Evolutionary conservation across 2,797 vertebrate genomes (phyloP).

Genomic region (Triplophysa yarkandensis): DNA sequence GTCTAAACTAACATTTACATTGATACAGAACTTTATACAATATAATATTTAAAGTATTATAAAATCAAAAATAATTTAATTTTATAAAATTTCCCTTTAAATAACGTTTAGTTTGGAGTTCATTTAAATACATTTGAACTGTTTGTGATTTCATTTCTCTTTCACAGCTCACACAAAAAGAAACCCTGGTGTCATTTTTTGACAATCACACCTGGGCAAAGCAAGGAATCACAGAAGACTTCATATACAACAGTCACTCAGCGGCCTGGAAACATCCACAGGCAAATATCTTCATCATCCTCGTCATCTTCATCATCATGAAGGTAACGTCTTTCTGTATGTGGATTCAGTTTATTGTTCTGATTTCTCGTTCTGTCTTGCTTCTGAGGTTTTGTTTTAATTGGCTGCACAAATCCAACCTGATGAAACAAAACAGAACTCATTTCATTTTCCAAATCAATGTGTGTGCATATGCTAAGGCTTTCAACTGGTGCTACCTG

Average conservation of each 20-base stretch:
- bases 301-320: constrained; percentile 92
- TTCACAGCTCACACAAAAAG: constrained; percentile 90
- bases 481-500: constrained; percentile 57
- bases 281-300: constrained; percentile 89
- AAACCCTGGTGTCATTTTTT: constrained; percentile 88
- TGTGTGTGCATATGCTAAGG: neutral
- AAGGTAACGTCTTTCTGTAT: no score
- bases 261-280: constrained; percentile 89
- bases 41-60: no score
- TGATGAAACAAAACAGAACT: no score
- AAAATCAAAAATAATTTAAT: no score
- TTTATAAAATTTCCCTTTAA: no score
- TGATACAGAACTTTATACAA: no score
- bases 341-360: no score
- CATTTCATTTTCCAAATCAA: neutral
- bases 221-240: constrained; percentile 84
- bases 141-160: neutral
- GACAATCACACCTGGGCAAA: constrained; percentile 95
- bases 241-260: constrained; percentile 81
- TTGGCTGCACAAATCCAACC: no score
- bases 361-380: no score
- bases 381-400: no score
- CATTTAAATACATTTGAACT: neutral
- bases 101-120: neutral
- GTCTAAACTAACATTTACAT: no score